Base-by-base conservation (phyloP, 2,113 vertebrate species). In the Drymodes brunneopygia region DNA sequence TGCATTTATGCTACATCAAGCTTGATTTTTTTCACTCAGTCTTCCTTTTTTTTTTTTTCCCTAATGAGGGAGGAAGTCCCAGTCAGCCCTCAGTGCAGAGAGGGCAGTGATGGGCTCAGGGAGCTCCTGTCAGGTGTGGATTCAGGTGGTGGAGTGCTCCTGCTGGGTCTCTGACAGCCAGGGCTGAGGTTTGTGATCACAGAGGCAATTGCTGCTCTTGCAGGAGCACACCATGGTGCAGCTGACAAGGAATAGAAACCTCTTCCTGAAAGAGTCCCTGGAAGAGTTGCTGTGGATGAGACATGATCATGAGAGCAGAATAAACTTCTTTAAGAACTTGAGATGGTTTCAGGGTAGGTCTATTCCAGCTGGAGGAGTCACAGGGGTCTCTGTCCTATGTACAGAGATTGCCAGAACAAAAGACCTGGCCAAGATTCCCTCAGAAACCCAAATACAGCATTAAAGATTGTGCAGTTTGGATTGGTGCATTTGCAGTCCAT, bases 291-390 rank as follows among this genome's bases (percentile, higher is more conserved):
- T 21, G 2, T 33, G 12, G 27, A 3, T 21, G 25, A 27, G 9
- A 4, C 4, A 3, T 8, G 14, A 42, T 0, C 3, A n/a, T 1
- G 2, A 70, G n/a, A 45, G 7, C 0, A 3, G 9, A 7, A 31
- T 9, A 21, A 54, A 62, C 29, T 54, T 54, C 21, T n/a, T 20
- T 3, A 62, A 35, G 81, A 67, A 8, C 28, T 44, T 40, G 27
- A 40, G 31, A 20, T 29, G 5, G 19, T 27, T 71, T 82, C 17
- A 60, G 19, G 12, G 7, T n/a, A 29, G 33, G 15, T 53, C 11
- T 70, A 0, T 53, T 67, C 50, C 35, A 62, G 5, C 50, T 81
- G n/a, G 11, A 57, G 16, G 45, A 35, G 23, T 65, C 56, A 35
- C 20, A 24, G 19, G 7, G 54, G 18, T 45, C 28, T 83, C 64